phyloP scores from a whole-genome alignment of 2,888 invertebrate genomes.

The Cryptops parisi region DNA sequence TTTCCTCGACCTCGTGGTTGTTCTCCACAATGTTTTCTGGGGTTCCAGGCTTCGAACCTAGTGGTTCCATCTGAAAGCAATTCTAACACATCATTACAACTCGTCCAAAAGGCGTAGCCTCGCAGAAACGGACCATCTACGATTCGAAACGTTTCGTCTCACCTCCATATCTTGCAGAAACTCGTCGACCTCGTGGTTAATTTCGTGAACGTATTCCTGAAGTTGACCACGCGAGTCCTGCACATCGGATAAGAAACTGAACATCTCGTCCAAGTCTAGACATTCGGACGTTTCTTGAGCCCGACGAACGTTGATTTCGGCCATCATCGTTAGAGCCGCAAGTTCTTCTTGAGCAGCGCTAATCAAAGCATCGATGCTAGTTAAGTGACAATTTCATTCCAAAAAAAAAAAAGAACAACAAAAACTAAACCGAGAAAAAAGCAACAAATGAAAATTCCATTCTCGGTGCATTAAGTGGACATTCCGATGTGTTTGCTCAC shows the following conservation, averaged over 20 bases:
- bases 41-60: constrained; percentile 1
- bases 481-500: too few relatives aligned
- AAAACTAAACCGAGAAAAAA: not conserved
- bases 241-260: constrained; percentile 75
- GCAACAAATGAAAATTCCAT: too few relatives aligned
- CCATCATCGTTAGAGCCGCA: constrained; percentile 53
- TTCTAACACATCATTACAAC: not conserved
- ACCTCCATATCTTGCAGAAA: constrained; percentile 23
- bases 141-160: too few relatives aligned
- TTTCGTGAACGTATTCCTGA: constrained; percentile 40
- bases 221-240: constrained; percentile 42
- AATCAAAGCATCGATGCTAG: too few relatives aligned
- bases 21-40: not conserved
- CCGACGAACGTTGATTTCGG: constrained; percentile 49
- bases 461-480: too few relatives aligned
- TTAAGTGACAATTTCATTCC: constrained; percentile 5
- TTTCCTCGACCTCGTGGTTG: not conserved
- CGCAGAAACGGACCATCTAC: not conserved
- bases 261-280: constrained; percentile 74
- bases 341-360: constrained; percentile 32
- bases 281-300: constrained; percentile 26
- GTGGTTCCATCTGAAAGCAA: constrained; percentile 1
- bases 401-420: constrained; percentile 7
- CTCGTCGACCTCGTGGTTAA: constrained; percentile 23
- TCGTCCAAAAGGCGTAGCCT: not conserved